These are phyloP conservation scores for Nyctalus aviator DNA, from an alignment of 2,797 vertebrate species.

Conservation along the genomic window DNA sequence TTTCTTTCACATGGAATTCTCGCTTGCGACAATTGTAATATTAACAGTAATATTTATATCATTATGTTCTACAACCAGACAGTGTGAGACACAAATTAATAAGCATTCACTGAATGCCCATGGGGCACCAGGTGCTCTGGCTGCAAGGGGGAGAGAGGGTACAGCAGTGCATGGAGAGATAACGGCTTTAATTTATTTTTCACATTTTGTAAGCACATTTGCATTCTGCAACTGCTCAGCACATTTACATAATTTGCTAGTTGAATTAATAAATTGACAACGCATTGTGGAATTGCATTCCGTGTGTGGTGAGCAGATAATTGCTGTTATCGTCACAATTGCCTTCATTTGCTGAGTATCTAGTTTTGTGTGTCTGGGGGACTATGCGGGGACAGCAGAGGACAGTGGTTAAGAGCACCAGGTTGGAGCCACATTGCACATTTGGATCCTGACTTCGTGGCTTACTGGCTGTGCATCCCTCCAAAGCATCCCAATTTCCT, in stretches of 20 bases:
- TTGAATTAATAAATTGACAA: constrained; percentile 67
- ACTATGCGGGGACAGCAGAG: neutral
- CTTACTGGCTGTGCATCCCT: neutral
- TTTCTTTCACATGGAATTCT: constrained; percentile 18
- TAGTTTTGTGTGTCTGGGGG: neutral
- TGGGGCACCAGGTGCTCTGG: constrained; percentile 53
- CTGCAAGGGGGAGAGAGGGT: neutral
- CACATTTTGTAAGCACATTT: constrained; percentile 62
- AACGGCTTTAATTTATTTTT: constrained; percentile 64
- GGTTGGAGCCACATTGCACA: neutral
- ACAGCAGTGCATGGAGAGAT: neutral
- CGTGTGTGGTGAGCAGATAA: constrained; percentile 44
- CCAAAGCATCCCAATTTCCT: neutral
- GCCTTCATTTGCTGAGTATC: constrained; percentile 43
- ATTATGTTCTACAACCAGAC: constrained; percentile 38
- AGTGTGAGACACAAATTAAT: constrained; percentile 58
- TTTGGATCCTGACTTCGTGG: neutral
- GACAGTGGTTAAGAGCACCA: neutral
- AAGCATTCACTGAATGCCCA: constrained; percentile 49
- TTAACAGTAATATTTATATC: constrained; percentile 47
- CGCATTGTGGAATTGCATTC: constrained; percentile 59
- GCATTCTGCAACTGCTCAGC: constrained; percentile 37
- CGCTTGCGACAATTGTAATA: neutral
- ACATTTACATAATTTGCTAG: constrained; percentile 71
- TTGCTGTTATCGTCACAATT: constrained; percentile 63